phyloP scores from a whole-genome alignment of 2,113 vertebrate genomes.

The Apodemus sylvaticus region DNA sequence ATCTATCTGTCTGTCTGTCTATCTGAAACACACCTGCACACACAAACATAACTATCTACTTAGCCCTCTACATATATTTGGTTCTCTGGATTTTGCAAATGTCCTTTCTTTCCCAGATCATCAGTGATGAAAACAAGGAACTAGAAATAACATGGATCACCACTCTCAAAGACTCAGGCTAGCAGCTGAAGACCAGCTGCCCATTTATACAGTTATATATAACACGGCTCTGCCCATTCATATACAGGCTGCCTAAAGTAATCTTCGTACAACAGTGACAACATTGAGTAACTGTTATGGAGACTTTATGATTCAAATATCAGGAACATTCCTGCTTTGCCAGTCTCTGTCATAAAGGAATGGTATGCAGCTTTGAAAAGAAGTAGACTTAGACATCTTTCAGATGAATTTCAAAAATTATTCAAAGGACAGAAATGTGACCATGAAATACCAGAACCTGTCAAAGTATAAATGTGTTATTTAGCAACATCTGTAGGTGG shows the following conservation, averaged over 20 bases:
- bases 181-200: fast-evolving
- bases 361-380: not conserved
- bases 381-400: not conserved
- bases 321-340: not conserved
- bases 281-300: not conserved
- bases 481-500: not conserved
- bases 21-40: no score
- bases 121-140: not conserved
- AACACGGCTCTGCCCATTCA: not conserved
- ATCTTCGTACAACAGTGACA: not conserved
- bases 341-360: not conserved
- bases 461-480: not conserved
- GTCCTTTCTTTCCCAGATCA: not conserved
- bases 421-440: not conserved
- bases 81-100: no score
- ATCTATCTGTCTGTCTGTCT: no score
- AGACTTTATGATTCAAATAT: not conserved
- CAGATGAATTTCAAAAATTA: not conserved
- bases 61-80: no score
- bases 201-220: not conserved
- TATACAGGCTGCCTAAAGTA: not conserved
- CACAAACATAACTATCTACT: not conserved
- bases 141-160: not conserved
- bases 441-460: not conserved
- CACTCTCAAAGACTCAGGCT: not conserved